Evolutionary conservation across 2,888 invertebrate genomes (phyloP).

Genomic region (Flabesymbios commensalis): DNA sequence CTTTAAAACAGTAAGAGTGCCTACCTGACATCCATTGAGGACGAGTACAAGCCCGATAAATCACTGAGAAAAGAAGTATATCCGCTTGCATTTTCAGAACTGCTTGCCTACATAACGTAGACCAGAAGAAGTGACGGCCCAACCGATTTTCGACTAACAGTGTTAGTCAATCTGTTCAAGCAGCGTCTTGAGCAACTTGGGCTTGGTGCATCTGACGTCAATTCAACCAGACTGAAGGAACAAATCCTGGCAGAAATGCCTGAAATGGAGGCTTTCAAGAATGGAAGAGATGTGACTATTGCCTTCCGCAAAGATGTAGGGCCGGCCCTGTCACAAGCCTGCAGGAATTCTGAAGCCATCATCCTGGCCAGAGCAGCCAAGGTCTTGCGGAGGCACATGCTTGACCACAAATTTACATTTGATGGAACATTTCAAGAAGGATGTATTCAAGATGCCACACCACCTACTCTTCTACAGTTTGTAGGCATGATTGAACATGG

Average conservation of each 20-base stretch:
- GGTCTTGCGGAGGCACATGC: conserved; percentile 32
- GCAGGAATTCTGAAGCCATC: conserved; percentile 27
- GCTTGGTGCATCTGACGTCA: conserved; percentile 14
- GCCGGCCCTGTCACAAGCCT: conserved; percentile 3
- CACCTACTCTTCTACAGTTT: conserved; percentile 20
- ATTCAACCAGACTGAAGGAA: conserved; percentile 23
- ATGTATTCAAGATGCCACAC: conserved; percentile 20
- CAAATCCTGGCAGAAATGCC: conserved; percentile 18
- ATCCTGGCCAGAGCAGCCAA: conserved; percentile 34
- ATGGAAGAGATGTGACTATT: conserved; percentile 30
- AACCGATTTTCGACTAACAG: conserved; percentile 1
- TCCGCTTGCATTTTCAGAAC: conserved; percentile 12
- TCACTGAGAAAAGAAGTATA: conserved; percentile 7
- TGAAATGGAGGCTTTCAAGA: conserved; percentile 28
- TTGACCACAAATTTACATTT: conserved; percentile 17
- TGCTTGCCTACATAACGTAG: conserved; percentile 6
- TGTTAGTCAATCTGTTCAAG: conserved; percentile 21
- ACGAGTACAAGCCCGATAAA: too few relatives aligned
- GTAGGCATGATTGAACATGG: conserved; percentile 19
- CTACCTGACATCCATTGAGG: neutral
- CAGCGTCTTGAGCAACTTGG: conserved; percentile 25
- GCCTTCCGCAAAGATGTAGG: conserved; percentile 34
- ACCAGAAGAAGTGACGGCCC: neutral
- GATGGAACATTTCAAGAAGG: conserved; percentile 24
- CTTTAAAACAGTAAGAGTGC: conserved; percentile 4